Evolutionary conservation across 1,140 invertebrate species (phyloP).

Genomic region (Scaptodrosophila lebanonensis): DNA sequence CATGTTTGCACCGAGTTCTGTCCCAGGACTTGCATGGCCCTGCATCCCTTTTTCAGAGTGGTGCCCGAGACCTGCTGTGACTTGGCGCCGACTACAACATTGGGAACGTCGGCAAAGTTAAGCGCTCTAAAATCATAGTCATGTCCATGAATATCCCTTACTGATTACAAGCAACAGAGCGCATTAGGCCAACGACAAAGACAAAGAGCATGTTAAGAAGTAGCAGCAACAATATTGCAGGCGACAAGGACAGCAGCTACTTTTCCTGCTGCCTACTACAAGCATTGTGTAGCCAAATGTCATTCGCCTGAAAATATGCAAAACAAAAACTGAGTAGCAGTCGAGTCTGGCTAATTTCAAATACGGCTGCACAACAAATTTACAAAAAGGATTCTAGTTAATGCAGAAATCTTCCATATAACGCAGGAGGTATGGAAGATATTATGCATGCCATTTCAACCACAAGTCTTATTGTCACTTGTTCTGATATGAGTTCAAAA

Average conservation of each 20-base stretch:
- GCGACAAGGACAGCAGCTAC: slow-evolving; percentile 61
- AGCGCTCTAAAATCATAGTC: slow-evolving; percentile 64
- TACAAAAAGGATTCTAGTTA: no score
- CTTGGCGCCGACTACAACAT: slow-evolving; percentile 46
- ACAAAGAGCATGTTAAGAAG: slow-evolving; percentile 6
- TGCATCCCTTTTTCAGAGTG: slow-evolving; percentile 38
- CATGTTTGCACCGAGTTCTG: slow-evolving; percentile 47
- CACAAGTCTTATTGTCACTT: no score
- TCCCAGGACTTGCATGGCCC: slow-evolving; percentile 65
- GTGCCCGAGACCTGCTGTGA: slow-evolving; percentile 47
- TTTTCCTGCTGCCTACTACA: slow-evolving; percentile 34
- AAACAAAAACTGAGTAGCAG: no score
- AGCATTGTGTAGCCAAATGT: background rate
- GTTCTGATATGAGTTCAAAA: no score
- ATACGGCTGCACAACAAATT: no score
- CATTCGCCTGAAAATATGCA: background rate
- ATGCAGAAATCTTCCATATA: no score
- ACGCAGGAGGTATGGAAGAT: no score
- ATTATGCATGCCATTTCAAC: no score
- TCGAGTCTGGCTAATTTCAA: no score
- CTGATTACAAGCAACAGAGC: slow-evolving; percentile 69
- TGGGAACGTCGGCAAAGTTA: background rate
- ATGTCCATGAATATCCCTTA: slow-evolving; percentile 70
- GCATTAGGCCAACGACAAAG: slow-evolving; percentile 63
- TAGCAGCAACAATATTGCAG: background rate